A percentile compares a stretch with the other conserved stretches of the same genome.
Conservation (phyloP, 2,113 vertebrate genomes). For the Pollimyrus isidori region DNA sequence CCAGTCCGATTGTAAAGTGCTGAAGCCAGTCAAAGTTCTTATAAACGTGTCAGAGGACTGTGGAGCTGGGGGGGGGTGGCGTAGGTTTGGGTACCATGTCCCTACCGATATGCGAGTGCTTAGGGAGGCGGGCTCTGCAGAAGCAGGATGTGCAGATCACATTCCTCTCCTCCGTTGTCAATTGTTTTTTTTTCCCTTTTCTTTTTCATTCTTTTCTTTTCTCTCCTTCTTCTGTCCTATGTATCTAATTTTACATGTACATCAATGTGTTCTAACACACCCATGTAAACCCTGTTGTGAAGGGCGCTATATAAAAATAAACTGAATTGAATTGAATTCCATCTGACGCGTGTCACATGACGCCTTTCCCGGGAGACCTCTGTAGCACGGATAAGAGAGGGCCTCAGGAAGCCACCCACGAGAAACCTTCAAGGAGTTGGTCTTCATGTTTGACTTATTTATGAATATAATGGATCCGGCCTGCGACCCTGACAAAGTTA, state of each 20-base stretch:
- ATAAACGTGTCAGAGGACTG: not conserved
- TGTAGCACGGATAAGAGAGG: not conserved
- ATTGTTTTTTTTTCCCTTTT: too few relatives aligned
- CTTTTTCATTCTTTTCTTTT: too few relatives aligned
- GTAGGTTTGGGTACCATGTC: not conserved
- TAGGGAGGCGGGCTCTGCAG: not conserved
- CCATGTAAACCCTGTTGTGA: too few relatives aligned
- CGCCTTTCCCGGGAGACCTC: not conserved
- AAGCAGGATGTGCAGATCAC: not conserved
- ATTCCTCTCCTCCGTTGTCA: too few relatives aligned
- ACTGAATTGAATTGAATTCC: too few relatives aligned
- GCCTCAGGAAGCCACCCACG: not conserved
- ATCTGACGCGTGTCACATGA: not conserved
- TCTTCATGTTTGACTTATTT: not conserved
- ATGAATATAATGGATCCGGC: not conserved
- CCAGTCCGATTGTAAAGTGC: not conserved
- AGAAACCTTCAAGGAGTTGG: not conserved
- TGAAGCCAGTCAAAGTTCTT: not conserved
- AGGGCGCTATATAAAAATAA: too few relatives aligned
- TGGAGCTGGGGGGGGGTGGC: not conserved
- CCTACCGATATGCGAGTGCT: not conserved
- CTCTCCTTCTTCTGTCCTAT: too few relatives aligned
- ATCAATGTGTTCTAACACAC: too few relatives aligned
- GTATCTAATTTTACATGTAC: too few relatives aligned
- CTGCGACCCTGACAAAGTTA: not conserved